A percentile compares a stretch with the other conserved stretches of the same genome.
phyloP scores from a whole-genome alignment of 2,113 vertebrate species.

The Nettapus auritus region DNA sequence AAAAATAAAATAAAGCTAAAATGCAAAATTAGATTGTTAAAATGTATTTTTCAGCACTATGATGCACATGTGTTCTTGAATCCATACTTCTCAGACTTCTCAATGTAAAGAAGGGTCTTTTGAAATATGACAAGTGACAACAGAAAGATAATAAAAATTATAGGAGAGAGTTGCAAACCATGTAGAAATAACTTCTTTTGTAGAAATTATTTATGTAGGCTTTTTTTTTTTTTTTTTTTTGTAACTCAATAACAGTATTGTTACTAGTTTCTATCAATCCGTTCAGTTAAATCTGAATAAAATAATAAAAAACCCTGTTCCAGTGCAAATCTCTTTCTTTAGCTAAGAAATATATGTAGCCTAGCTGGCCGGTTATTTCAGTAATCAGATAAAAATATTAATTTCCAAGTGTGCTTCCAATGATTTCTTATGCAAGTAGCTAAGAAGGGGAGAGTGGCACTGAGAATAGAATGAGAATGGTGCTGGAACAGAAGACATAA shows the following conservation, averaged over 20 bases:
- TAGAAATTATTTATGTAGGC: conserved; percentile 12
- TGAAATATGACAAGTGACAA: conserved; percentile 64
- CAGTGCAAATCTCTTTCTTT: not conserved
- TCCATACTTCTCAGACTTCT: not conserved
- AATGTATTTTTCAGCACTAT: not conserved
- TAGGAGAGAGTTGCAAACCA: conserved; percentile 38
- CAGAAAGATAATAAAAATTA: conserved; percentile 60
- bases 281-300: not conserved
- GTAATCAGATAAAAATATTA: not conserved
- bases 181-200: conserved; percentile 65
- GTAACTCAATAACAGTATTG: not conserved
- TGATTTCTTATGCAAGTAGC: not conserved
- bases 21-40: not conserved
- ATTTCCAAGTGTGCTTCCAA: not conserved
- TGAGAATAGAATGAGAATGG: not conserved
- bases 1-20: not conserved
- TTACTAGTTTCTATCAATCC: conserved; percentile 15
- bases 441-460: not conserved
- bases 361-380: not conserved
- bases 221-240: not conserved
- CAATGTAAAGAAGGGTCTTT: conserved; percentile 22
- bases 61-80: not conserved
- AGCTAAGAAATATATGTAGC: not conserved
- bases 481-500: not conserved
- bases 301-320: not conserved